These are phyloP conservation scores for Lacanobia wlatinum DNA, from an alignment of 2,888 invertebrate species.

Conservation along the genomic window DNA sequence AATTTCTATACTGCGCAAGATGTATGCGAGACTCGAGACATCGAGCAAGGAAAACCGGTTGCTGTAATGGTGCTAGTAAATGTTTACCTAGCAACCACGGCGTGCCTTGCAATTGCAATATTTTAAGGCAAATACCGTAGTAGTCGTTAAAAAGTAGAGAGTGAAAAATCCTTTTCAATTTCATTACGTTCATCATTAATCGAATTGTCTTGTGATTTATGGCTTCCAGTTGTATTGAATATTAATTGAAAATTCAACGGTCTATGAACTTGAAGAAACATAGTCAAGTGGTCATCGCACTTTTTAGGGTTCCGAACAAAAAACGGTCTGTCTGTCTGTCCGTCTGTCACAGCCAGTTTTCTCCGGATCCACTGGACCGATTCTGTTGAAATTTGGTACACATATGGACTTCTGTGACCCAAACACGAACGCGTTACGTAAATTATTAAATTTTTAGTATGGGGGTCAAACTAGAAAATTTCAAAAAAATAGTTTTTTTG, in stretches of 20 bases:
- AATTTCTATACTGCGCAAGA: slow-evolving; percentile 21
- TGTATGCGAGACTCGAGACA: slow-evolving; percentile 10
- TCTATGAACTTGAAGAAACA: slow-evolving; percentile 23
- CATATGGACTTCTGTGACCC: too few relatives aligned
- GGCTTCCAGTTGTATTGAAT: slow-evolving; percentile 12
- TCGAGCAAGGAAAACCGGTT: slow-evolving; percentile 47
- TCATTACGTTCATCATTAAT: neutral
- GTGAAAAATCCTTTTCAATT: slow-evolving; percentile 19
- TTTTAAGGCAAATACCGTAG: slow-evolving; percentile 28
- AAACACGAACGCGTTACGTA: too few relatives aligned
- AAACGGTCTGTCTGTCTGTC: too few relatives aligned
- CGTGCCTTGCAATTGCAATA: slow-evolving; percentile 22
- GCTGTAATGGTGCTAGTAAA: slow-evolving; percentile 25
- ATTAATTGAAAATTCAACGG: slow-evolving; percentile 15
- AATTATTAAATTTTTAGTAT: too few relatives aligned
- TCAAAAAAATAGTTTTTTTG: too few relatives aligned
- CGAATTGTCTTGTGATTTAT: neutral
- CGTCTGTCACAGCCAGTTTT: too few relatives aligned
- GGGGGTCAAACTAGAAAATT: too few relatives aligned
- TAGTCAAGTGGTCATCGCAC: slow-evolving; percentile 20
- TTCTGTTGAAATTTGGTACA: too few relatives aligned
- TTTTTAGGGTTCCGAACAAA: too few relatives aligned
- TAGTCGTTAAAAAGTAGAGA: slow-evolving; percentile 9
- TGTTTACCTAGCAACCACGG: slow-evolving; percentile 44
- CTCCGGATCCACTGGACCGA: too few relatives aligned